A percentile compares a stretch with the other conserved stretches of the same genome.
Evolutionary conservation across 2,888 invertebrate genomes (phyloP).

Genomic region (Acronicta aceris): DNA sequence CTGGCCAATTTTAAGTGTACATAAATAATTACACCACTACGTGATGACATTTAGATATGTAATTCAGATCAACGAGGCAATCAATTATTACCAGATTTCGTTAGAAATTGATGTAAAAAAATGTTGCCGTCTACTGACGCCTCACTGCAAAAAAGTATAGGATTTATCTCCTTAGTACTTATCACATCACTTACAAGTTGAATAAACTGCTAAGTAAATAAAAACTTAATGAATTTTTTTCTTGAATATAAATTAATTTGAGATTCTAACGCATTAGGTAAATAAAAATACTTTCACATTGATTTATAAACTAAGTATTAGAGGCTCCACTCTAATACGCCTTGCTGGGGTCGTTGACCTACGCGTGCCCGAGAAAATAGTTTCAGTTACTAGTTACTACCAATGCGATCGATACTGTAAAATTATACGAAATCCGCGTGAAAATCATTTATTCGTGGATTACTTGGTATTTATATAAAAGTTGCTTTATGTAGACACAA

Average conservation of each 20-base stretch:
- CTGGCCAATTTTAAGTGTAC: too few relatives aligned
- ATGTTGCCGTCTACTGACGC: too few relatives aligned
- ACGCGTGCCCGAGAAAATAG: slow-evolving; percentile 51
- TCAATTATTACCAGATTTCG: too few relatives aligned
- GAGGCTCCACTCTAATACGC: slow-evolving; percentile 56
- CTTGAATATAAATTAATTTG: slow-evolving; percentile 45
- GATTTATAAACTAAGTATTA: slow-evolving; percentile 54
- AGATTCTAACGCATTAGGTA: slow-evolving; percentile 38
- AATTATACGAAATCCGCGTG: slow-evolving; percentile 35
- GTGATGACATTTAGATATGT: too few relatives aligned
- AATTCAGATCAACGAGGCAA: too few relatives aligned
- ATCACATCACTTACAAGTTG: too few relatives aligned
- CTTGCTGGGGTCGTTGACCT: slow-evolving; percentile 55
- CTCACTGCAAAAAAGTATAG: too few relatives aligned
- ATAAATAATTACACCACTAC: too few relatives aligned
- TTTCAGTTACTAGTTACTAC: slow-evolving; percentile 40
- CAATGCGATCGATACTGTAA: slow-evolving; percentile 43
- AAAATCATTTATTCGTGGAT: slow-evolving; percentile 39
- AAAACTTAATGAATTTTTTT: slow-evolving; percentile 23
- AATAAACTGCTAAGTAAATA: slow-evolving; percentile 6
- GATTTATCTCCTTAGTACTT: too few relatives aligned
- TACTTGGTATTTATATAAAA: slow-evolving; percentile 26
- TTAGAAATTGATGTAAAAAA: too few relatives aligned
- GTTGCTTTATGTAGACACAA: slow-evolving; percentile 22
- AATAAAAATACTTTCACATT: slow-evolving; percentile 56